Evolutionary conservation across 2,888 invertebrate genomes (phyloP).

Genomic region (Dascillus cervinus): DNA sequence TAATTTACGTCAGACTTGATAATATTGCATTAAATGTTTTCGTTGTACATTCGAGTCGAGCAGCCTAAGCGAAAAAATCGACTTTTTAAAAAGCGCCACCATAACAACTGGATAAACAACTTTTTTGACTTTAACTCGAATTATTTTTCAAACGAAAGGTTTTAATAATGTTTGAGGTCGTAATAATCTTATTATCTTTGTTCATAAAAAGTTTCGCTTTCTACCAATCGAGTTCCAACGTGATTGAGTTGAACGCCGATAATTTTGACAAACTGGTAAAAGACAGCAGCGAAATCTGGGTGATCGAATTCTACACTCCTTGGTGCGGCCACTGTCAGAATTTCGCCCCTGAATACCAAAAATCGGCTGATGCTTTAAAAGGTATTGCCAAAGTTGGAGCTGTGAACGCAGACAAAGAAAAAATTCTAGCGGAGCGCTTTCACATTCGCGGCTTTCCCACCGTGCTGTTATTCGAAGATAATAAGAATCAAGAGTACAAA

Average conservation of each 20-base stretch:
- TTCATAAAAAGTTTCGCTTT: slow-evolving; percentile 36
- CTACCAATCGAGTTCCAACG: slow-evolving; percentile 61
- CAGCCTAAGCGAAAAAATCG: no score
- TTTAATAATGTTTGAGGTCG: not conserved
- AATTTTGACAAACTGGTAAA: slow-evolving; percentile 76
- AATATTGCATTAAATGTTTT: no score
- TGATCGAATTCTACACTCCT: slow-evolving; percentile 89
- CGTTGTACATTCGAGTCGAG: no score
- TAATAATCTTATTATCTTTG: not conserved
- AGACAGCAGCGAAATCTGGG: slow-evolving; percentile 74
- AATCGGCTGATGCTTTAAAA: slow-evolving; percentile 80
- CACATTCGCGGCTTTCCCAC: slow-evolving; percentile 84
- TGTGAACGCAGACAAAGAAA: slow-evolving; percentile 78
- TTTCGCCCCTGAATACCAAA: slow-evolving; percentile 81
- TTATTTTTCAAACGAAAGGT: no score
- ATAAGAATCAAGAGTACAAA: slow-evolving; percentile 70
- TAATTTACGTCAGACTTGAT: no score
- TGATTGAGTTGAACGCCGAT: slow-evolving; percentile 66
- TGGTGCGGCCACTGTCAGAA: slow-evolving; percentile 87
- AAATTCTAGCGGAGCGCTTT: slow-evolving; percentile 64
- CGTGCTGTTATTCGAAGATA: slow-evolving; percentile 78
- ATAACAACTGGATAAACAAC: slow-evolving; percentile 13
- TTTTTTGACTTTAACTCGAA: slow-evolving; percentile 8
- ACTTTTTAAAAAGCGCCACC: slow-evolving; percentile 1
- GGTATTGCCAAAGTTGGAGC: slow-evolving; percentile 86